Conservation (phyloP, 2,113 vertebrate genomes). For the Seriola aureovittata region DNA sequence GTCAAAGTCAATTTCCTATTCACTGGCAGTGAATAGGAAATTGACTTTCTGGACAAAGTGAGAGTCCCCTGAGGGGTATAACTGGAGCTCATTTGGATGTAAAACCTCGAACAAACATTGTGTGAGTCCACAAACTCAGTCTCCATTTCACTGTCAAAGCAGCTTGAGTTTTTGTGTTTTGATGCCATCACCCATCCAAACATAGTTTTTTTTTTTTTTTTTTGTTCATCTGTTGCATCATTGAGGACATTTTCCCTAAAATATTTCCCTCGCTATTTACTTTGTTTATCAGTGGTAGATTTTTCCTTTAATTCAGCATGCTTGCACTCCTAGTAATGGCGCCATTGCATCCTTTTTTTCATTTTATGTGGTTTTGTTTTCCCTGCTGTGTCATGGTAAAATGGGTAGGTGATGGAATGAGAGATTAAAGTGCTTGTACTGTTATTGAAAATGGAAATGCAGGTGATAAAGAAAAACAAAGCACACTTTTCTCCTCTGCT, state of each 20-base stretch:
- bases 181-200: constrained; percentile 39
- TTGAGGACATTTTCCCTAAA: constrained; percentile 20
- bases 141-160: constrained; percentile 61
- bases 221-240: not conserved
- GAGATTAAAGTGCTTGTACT: constrained; percentile 37
- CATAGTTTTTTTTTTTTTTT: constrained; percentile 29
- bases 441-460: constrained; percentile 47
- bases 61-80: constrained; percentile 42
- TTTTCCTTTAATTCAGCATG: not conserved
- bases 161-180: constrained; percentile 47
- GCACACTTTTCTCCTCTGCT: not conserved
- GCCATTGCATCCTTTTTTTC: constrained; percentile 6
- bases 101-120: constrained; percentile 73
- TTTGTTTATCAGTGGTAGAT: constrained; percentile 8
- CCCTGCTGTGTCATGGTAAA: constrained; percentile 32
- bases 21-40: constrained; percentile 59
- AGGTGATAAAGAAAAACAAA: constrained; percentile 49
- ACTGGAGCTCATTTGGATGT: constrained; percentile 71
- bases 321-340: not conserved
- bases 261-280: constrained; percentile 24
- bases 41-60: constrained; percentile 73
- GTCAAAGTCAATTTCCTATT: constrained; percentile 67
- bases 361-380: constrained; percentile 24
- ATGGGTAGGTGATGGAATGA: constrained; percentile 26
- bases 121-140: constrained; percentile 57